Evolutionary conservation across 2,113 vertebrate species (phyloP), one percentile per base, ranked within the genome.

Genomic region (Ondatra zibethicus): DNA sequence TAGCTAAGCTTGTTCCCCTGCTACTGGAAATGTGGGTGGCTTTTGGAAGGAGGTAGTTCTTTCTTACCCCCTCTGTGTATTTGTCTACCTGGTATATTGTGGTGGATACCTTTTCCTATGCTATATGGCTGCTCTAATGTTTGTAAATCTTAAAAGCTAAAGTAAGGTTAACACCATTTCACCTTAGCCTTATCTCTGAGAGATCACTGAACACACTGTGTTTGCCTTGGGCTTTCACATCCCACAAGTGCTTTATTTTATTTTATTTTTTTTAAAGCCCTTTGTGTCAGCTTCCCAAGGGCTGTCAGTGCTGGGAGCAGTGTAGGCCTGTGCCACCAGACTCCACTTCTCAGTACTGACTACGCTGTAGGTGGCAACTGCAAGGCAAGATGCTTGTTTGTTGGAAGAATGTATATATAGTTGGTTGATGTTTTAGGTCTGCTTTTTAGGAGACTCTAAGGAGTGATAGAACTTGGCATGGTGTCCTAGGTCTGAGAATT

Each of bases 121-220:
- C 23, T 95, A 33, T 88, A 47, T 68, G 89, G 73, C 42, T 93
- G 13, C 52, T 80, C 17, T 76, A 36, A 70, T 93, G 50, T 77
- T 96, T 92, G 78, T 72, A 92, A 78, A 68, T 94, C 55, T 42
- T 96, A 89, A 86, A 97, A 90, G 66, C 36, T 27, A 84, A 72
- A 88, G 39, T 88, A 50, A 70, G 33, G 23, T 13, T 72, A 76
- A 47, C 82, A 29, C 89, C 65, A 47, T 33, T 93, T 93, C 19
- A 47, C n/a, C 68, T 45, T 31, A 72, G 45, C 42, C 70, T 95
- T 94, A 77, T 29, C 63, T 96, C 33, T 70, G 63, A 96, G 93
- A 36, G 14, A 58, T 92, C 4, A 5, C 90, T 94, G 86, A 45
- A 47, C 72, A 82, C 76, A 77, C 70, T 47, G 0, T 96, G 50